phyloP scores from a whole-genome alignment of 2,797 vertebrate species.

The Sebastes minor region DNA sequence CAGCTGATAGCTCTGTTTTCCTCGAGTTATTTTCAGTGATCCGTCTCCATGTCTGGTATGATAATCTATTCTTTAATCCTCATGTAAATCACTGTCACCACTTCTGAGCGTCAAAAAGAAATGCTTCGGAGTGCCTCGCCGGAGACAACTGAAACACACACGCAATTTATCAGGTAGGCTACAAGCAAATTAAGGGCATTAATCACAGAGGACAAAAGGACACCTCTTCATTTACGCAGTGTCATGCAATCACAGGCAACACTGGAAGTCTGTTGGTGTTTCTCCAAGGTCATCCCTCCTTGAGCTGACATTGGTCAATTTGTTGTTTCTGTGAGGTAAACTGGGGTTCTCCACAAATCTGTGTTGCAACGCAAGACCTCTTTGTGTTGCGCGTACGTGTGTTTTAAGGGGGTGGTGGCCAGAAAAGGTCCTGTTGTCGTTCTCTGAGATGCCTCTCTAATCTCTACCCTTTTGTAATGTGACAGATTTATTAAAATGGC shows the following conservation, averaged over 20 bases:
- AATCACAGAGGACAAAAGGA: slow-evolving; percentile 72
- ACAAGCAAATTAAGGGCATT: slow-evolving; percentile 69
- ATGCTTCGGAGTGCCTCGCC: slow-evolving; percentile 22
- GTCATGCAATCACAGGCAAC: slow-evolving; percentile 42
- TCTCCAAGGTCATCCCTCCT: slow-evolving; percentile 61
- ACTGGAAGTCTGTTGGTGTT: slow-evolving; percentile 31
- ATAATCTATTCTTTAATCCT: slow-evolving; percentile 72
- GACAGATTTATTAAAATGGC: slow-evolving; percentile 75
- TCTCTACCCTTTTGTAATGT: slow-evolving; percentile 58
- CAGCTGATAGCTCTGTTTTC: slow-evolving; percentile 53
- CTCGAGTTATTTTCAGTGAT: slow-evolving; percentile 49
- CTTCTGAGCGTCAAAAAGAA: slow-evolving; percentile 42
- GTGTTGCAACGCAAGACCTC: background rate
- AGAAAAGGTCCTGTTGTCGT: slow-evolving; percentile 36
- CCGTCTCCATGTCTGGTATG: slow-evolving; percentile 53
- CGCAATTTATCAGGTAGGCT: slow-evolving; percentile 52
- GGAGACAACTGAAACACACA: slow-evolving; percentile 35
- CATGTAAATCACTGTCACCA: slow-evolving; percentile 63
- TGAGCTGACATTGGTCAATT: slow-evolving; percentile 40
- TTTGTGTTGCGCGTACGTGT: background rate
- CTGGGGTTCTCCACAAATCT: slow-evolving; percentile 20
- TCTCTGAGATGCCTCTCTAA: slow-evolving; percentile 52
- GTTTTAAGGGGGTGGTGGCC: background rate
- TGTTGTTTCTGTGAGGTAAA: slow-evolving; percentile 17
- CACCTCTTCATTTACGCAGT: slow-evolving; percentile 49